These are phyloP conservation scores for Emmelina monodactyla DNA, from an alignment of 2,888 invertebrate genomes.

Conservation along the genomic window DNA sequence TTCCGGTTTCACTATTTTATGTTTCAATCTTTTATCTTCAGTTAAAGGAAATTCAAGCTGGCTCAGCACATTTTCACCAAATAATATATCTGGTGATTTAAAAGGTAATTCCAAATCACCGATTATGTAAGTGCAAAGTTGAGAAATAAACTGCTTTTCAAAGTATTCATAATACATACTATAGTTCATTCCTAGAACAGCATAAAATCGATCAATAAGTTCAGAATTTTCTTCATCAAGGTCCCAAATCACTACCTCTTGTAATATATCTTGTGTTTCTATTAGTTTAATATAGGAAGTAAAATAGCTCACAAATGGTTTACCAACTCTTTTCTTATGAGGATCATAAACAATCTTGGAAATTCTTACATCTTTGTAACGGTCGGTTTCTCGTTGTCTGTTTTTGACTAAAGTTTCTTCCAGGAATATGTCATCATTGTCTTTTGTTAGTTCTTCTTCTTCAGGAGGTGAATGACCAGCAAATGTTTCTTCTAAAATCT, in stretches of 20 bases:
- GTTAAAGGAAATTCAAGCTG: slow-evolving; percentile 34
- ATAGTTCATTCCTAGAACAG: slow-evolving; percentile 63
- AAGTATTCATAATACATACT: slow-evolving; percentile 65
- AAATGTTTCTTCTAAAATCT: slow-evolving; percentile 66
- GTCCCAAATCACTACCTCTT: slow-evolving; percentile 48
- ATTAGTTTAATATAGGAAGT: slow-evolving; percentile 63
- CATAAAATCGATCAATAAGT: slow-evolving; percentile 66
- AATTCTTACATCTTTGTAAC: slow-evolving; percentile 33
- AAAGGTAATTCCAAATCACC: slow-evolving; percentile 39
- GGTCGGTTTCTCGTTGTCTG: slow-evolving; percentile 39
- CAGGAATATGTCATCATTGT: slow-evolving; percentile 45
- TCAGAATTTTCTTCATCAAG: slow-evolving; percentile 47
- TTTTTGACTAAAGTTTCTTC: slow-evolving; percentile 45
- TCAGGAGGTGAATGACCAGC: slow-evolving; percentile 58
- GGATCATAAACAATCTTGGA: slow-evolving; percentile 65
- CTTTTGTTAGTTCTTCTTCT: slow-evolving; percentile 28
- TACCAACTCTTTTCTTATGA: slow-evolving; percentile 31
- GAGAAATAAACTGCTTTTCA: slow-evolving; percentile 60
- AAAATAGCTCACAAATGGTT: slow-evolving; percentile 60
- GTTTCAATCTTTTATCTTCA: slow-evolving; percentile 41
- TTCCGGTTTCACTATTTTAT: slow-evolving; percentile 44
- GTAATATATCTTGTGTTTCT: slow-evolving; percentile 43
- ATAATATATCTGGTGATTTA: slow-evolving; percentile 38
- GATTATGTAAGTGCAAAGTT: slow-evolving; percentile 51
- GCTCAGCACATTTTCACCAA: slow-evolving; percentile 43